Evolutionary conservation across 2,888 invertebrate genomes (phyloP), one percentile per base, ranked within the genome.

Genomic region (Lepeophtheirus nordmannii): DNA sequence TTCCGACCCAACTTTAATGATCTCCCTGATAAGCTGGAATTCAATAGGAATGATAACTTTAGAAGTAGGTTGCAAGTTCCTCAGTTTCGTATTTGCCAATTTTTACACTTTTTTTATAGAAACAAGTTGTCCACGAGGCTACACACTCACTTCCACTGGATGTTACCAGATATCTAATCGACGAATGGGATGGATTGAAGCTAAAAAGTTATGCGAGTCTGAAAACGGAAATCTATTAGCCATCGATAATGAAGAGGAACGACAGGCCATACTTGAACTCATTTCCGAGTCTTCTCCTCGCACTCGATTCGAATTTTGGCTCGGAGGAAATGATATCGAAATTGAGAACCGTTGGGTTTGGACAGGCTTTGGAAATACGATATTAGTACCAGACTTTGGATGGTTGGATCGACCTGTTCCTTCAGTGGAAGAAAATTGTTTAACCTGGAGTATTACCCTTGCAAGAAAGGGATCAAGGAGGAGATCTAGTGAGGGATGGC

Each of bases 181-280:
- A 11, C 39, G 60, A 41, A 59, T 66, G 58, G 66, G 66, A 1
- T 66, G 66, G 66, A 66, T 66, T 17, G 66, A 66, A 37, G 66
- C 66, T 20, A 66, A 59, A 11, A 66, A 66, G 23, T n/a, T 39
- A 39, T 66, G 66, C 60, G 66, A 66, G 22, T 20, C 30, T 40
- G 63, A 63, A 37, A 10, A 20, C 14, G 56, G 53, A 22, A 53
- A 46, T 37, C 38, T 63, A 2, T 30, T 63, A 12, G 56, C 53
- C 10, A 46, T 46, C 17, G 53, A 46, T 17, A n/a, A 14, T 17
- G 53, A 46, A 17, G 53, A 46, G 53, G 53, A 46, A 8, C 14
- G 17, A 46, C n/a, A 46, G 14, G 53, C 53, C 17, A n/a, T 46
- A 17, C 17, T 46, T 5, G 53, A 46, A 17, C 22, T 56, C 7